phyloP scores from a whole-genome alignment of 2,113 vertebrate species.

The Phalacrocorax pelagicus region DNA sequence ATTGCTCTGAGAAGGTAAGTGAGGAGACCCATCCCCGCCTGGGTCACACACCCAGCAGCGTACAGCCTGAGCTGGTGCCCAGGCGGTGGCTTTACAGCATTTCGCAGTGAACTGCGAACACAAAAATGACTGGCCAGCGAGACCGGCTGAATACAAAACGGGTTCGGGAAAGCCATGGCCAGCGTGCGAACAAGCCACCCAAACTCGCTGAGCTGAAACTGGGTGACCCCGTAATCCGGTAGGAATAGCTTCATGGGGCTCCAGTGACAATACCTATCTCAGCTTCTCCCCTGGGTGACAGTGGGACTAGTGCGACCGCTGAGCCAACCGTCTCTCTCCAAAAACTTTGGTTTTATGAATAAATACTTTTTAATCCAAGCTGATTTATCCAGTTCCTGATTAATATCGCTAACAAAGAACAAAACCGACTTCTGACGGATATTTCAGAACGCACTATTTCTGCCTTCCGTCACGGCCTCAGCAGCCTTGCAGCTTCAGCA shows the following conservation, averaged over 20 bases:
- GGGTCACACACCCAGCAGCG: neutral
- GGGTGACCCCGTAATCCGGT: neutral
- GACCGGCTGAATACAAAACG: neutral
- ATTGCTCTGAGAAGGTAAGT: neutral
- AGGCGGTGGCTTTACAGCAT: neutral
- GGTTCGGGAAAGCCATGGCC: neutral
- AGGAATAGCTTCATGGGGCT: neutral
- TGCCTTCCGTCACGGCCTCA: neutral
- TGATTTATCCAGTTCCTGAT: neutral
- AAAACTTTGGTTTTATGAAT: neutral
- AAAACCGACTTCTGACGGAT: neutral
- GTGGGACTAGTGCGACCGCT: too few species aligned
- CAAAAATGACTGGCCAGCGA: neutral
- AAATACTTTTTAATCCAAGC: neutral
- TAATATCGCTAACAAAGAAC: too few species aligned
- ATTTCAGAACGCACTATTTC: neutral
- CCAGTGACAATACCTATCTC: fast-evolving
- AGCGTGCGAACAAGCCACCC: neutral
- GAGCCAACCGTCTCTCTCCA: neutral
- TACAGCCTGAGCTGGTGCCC: neutral
- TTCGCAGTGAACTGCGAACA: neutral
- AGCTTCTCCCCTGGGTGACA: neutral
- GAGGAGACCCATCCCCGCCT: neutral
- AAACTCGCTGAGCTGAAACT: neutral
- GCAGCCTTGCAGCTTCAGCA: neutral